Conservation (phyloP, 2,113 vertebrate genomes). For the Ammospiza nelsoni region DNA sequence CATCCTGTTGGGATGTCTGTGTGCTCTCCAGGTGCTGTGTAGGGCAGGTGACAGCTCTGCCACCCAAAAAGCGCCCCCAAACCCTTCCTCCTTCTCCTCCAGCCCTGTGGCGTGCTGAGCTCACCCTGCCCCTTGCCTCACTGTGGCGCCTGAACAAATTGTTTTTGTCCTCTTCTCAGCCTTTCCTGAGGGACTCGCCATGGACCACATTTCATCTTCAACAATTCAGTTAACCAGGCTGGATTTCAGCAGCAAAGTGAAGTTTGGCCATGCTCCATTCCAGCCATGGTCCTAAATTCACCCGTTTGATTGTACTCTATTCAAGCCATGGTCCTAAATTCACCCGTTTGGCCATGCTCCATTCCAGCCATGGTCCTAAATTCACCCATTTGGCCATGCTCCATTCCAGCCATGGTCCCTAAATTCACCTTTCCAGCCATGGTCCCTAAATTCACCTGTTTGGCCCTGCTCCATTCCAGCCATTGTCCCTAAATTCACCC, state of each 20-base stretch:
- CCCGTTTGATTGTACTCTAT: neutral
- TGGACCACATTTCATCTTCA: neutral
- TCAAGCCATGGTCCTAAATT: neutral
- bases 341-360: neutral
- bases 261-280: neutral
- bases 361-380: neutral
- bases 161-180: neutral
- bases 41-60: neutral
- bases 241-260: neutral
- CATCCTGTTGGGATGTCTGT: fast-evolving
- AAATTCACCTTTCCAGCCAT: neutral
- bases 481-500: neutral
- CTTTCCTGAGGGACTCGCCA: neutral
- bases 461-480: neutral
- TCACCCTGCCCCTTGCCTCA: neutral
- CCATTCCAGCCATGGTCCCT: neutral
- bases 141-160: neutral
- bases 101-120: neutral
- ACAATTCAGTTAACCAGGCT: neutral
- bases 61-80: neutral
- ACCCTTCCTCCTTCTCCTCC: neutral
- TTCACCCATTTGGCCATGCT: neutral
- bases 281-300: neutral
- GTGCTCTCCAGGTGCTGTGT: neutral
- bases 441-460: neutral